Evolutionary conservation across 2,797 vertebrate species (phyloP), one percentile per base, ranked within the genome.

Genomic region (Tokudaia tokunoshimensis): DNA sequence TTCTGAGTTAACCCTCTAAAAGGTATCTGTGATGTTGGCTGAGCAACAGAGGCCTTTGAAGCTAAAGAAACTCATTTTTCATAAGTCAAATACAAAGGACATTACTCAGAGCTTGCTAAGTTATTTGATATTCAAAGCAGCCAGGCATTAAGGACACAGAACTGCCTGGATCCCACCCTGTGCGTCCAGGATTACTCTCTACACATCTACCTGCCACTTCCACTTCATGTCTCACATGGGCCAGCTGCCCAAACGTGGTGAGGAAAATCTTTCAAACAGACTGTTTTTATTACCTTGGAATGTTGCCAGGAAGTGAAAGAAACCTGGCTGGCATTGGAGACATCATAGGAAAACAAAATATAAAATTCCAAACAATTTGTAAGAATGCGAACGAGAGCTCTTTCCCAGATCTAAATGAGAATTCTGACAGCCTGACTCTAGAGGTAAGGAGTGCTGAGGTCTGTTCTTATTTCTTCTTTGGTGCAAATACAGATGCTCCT

Each of bases 1-100:
- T 85, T 97, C 76, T 95, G 80, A 92, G 41, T 91, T 95, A 70
- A 90, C 75, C 57, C 93, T 96, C 96, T 90, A 87, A 86, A 96
- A 95, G 92, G 78, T 92, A 97, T 61, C 79, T 92, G 22, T 89
- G 47, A 19, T 93, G 50, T 70, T 95, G 65, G 87, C 92, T 82
- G 26, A 96, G 76, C 92, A 94, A 90, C 14, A 91, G 72, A 41
- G 12, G 12, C 94, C 91, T 97, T 26, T 94, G 91, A 97, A 95
- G 94, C 72, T 94, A 94, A 95, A 84, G 79, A 96, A 96, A 94
- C 31, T 80, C 52, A 63, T 93, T 92, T 83, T 91, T 89, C 67
- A 91, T 91, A 96, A 96, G 88, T 85, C 72, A 97, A 84, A 90
- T 59, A 82, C 76, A 91, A 70, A 96, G 57, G 76, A 91, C 95